Evolutionary conservation across 1,140 invertebrate species (phyloP).

Genomic region (Chionoecetes opilio): DNA sequence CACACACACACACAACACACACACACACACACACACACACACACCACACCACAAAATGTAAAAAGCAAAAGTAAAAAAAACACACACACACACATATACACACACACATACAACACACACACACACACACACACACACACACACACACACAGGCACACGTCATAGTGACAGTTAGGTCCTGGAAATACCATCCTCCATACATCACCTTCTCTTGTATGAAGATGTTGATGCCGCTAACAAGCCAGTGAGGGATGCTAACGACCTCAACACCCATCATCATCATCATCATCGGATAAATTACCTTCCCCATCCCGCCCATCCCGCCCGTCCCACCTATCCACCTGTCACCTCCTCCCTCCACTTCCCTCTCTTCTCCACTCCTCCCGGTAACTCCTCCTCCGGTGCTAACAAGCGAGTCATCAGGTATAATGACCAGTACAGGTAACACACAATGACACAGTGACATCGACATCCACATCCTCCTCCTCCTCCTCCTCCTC

Average conservation of each 20-base stretch:
- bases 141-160: background rate
- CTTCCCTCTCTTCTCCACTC: background rate
- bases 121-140: constrained; percentile 32
- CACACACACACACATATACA: background rate
- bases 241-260: constrained; percentile 43
- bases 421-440: constrained; percentile 64
- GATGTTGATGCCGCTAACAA: constrained; percentile 63
- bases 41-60: too few species aligned
- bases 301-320: background rate
- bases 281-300: constrained; percentile 48
- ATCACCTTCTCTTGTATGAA: background rate
- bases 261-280: constrained; percentile 23
- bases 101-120: background rate
- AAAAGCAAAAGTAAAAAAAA: too few species aligned
- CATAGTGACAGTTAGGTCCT: background rate
- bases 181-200: background rate
- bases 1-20: background rate
- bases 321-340: background rate
- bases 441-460: constrained; percentile 59
- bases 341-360: background rate
- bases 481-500: background rate
- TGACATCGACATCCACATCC: background rate
- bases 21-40: background rate
- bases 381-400: background rate
- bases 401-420: constrained; percentile 62